Base-by-base conservation (phyloP, 2,888 invertebrate genomes). In the Axea sp. region DNA sequence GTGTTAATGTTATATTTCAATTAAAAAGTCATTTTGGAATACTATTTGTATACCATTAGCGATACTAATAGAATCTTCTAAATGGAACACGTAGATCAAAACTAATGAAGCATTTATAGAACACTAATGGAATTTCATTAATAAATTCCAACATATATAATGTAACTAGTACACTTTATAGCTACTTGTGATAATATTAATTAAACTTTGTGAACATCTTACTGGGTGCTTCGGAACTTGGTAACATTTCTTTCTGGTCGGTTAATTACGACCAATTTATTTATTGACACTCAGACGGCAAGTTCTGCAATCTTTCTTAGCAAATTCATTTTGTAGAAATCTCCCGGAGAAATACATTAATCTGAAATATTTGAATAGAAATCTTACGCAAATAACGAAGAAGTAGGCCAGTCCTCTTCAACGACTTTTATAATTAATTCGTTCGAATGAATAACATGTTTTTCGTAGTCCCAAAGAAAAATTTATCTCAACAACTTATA, bases 141-240 rank as follows among this genome's bases (percentile, higher is more conserved):
- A 62, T 62, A 62, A 49, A 49, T 62, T 62, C 49, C 22, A 15
- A 39, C n/a, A n/a, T 35, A 62, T 31, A 49, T 30, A 62, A 6
- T 30, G 8, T 28, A 62, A 62, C 62, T 35, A 31, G 62, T 28
- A 30, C 31, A 49, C 14, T 28, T 62, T 49, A 49, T 35, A 39
- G 49, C 39, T 49, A 39, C 62, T 49, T 62, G 47, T 37, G 62
- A 62, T 62, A 62, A 62, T 64, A 51, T 64, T 64, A 64, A 64
- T 64, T 64, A 51, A 64, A 51, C 6, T 33, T 35, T 33, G 15
- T 35, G 8, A 59, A 59, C 30, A n/a, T n/a, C n/a, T 64, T 37
- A 35, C 33, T 26, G 33, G 9, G 30, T 37, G 33, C 43, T 41
- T 51, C 9, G 43, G 51, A 43, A 51, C 31, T 43, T 41, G 28